phyloP scores from a whole-genome alignment of 1,140 invertebrate species.

The Andrena cerasifolii region DNA sequence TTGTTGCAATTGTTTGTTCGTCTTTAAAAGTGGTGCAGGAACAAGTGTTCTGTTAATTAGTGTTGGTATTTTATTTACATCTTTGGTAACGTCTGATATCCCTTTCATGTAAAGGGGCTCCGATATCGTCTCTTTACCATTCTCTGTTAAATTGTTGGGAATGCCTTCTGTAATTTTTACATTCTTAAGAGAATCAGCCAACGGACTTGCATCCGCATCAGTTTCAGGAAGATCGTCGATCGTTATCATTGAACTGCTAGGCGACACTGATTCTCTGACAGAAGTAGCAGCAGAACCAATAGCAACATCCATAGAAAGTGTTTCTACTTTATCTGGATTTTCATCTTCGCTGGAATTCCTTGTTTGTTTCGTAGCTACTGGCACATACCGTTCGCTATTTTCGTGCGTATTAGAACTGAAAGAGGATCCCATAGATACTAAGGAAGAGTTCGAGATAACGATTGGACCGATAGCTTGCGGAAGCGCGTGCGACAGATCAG shows the following conservation, averaged over 20 bases:
- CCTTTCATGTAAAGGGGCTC: constrained; percentile 69
- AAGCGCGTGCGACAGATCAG: constrained; percentile 33
- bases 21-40: constrained; percentile 65
- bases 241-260: constrained; percentile 39
- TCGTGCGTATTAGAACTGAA: not conserved
- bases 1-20: constrained; percentile 70
- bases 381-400: constrained; percentile 3
- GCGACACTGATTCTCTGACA: constrained; percentile 23
- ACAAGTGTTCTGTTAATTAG: constrained; percentile 69
- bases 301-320: not conserved
- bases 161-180: constrained; percentile 41
- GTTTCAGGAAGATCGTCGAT: constrained; percentile 68
- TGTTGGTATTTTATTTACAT: constrained; percentile 72
- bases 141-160: constrained; percentile 48
- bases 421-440: constrained; percentile 5
- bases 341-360: not conserved
- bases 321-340: constrained; percentile 6
- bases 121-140: not conserved
- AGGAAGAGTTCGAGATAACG: constrained; percentile 1
- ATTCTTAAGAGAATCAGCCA: constrained; percentile 52
- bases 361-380: not conserved
- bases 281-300: constrained; percentile 6
- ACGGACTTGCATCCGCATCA: constrained; percentile 68
- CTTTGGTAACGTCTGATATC: constrained; percentile 66
- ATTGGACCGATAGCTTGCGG: constrained; percentile 22